Conservation (phyloP, 2,113 vertebrate species). For the Sapayoa aenigma region DNA sequence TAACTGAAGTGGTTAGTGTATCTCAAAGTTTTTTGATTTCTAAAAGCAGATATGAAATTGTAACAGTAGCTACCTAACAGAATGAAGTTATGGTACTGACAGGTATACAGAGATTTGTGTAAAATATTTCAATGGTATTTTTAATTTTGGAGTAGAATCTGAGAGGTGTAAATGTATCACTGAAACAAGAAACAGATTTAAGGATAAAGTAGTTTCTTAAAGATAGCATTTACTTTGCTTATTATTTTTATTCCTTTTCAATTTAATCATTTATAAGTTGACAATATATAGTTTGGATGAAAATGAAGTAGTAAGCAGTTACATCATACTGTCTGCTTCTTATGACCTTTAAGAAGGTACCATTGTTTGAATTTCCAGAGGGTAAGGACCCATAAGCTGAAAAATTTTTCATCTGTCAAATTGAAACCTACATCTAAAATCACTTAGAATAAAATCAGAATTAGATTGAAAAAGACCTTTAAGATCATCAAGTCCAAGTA, state of each 20-base stretch:
- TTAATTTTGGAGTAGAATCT: background rate
- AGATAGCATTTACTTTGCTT: background rate
- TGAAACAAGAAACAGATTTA: background rate
- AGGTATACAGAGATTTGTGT: background rate
- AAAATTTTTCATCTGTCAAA: slow-evolving; percentile 2
- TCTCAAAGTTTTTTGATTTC: background rate
- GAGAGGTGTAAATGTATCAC: background rate
- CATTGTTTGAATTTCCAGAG: background rate
- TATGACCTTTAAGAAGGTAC: background rate
- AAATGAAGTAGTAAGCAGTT: slow-evolving; percentile 7
- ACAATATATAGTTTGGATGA: slow-evolving; percentile 26
- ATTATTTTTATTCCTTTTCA: slow-evolving; percentile 33
- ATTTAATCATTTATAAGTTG: background rate
- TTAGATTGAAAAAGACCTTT: background rate
- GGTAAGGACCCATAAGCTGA: background rate
- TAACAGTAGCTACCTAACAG: background rate
- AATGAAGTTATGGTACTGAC: background rate
- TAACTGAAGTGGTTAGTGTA: background rate
- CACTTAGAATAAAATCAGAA: background rate
- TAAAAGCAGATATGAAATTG: background rate
- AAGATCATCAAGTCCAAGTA: background rate
- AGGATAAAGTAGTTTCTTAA: background rate
- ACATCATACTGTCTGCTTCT: background rate
- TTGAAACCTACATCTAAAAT: slow-evolving; percentile 9
- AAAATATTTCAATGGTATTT: background rate